Conservation (phyloP, 2,888 invertebrate species). For the Thymelicus lineola region DNA sequence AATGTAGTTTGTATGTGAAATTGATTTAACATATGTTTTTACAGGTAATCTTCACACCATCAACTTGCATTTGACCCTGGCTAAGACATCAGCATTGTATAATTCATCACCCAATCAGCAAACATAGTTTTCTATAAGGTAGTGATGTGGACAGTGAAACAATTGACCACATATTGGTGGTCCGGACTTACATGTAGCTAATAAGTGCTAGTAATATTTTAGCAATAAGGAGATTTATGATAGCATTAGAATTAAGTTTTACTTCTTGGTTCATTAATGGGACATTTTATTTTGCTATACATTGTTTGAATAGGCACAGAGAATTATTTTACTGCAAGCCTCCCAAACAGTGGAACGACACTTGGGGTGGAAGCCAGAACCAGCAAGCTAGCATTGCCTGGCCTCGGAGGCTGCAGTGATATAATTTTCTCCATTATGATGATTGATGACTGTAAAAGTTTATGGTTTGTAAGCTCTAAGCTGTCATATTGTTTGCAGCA, state of each 20-base stretch:
- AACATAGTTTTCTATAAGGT: slow-evolving; percentile 69
- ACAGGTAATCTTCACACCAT: slow-evolving; percentile 59
- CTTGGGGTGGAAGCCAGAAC: not conserved
- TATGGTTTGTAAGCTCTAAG: slow-evolving; percentile 60
- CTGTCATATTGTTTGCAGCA: slow-evolving; percentile 70
- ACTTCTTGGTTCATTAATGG: slow-evolving; percentile 69
- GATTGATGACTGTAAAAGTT: slow-evolving; percentile 52
- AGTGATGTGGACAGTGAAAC: slow-evolving; percentile 79
- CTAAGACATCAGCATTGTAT: slow-evolving; percentile 64
- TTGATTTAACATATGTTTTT: slow-evolving; percentile 8
- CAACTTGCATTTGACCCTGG: slow-evolving; percentile 77
- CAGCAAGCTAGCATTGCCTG: not conserved
- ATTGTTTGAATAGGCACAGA: slow-evolving; percentile 51
- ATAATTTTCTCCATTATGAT: slow-evolving; percentile 54
- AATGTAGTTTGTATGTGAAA: too few species aligned
- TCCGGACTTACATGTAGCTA: slow-evolving; percentile 75
- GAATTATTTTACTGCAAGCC: slow-evolving; percentile 59
- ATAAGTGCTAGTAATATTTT: slow-evolving; percentile 74
- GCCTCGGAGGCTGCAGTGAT: slow-evolving; percentile 54
- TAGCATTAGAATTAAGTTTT: slow-evolving; percentile 78
- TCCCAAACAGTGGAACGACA: slow-evolving; percentile 32
- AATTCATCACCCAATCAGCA: slow-evolving; percentile 69
- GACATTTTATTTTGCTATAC: slow-evolving; percentile 68
- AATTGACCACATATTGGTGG: slow-evolving; percentile 73
- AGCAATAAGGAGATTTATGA: slow-evolving; percentile 79